Evolutionary conservation across 2,113 vertebrate genomes (phyloP), one percentile per base, ranked within the genome.

Genomic region (Probosciger aterrimus): DNA sequence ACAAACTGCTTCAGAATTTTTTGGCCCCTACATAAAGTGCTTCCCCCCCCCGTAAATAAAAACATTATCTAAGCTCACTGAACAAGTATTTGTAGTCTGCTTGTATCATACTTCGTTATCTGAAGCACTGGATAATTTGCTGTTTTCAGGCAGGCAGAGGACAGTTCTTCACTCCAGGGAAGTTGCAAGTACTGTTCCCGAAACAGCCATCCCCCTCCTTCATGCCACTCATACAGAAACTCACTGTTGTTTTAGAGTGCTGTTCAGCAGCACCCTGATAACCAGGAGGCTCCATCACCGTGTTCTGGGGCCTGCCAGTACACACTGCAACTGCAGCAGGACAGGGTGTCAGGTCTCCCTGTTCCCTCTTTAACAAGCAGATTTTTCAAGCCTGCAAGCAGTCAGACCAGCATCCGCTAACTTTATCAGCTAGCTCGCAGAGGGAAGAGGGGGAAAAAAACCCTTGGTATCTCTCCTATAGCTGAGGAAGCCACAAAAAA

Each of bases 211-310:
- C 35, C 14, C 12, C 9, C 28, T 89, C 44, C 37, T 50, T 41
- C 65, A 18, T 20, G 5, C 19, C 20, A 14, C 31, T 28, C 6
- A 1, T 27, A 4, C n/a, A 83, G 75, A 70, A 95, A 70, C 47
- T 43, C 1, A 0, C 11, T 0, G 1, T 22, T 47, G 14, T 46
- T 69, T 47, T 16, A 28, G 43, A 19, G 50, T 50, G 46, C 5
- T 57, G 9, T 2, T 83, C 65, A 18, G n/a, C 23, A 28, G 27
- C 0, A 0, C 8, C 28, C 44, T 16, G 24, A 30, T 71, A 49
- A 52, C 7, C 0, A 0, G 23, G 27, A 75, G 7, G 6, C 14
- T 41, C 55, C 9, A 6, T 24, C 57, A 27, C 31, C 33, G 11
- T 1, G 1, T 27, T 11, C 33, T 59, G 33, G 33, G 33, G 57